A percentile compares a stretch with the other conserved stretches of the same genome.
Evolutionary conservation across 1,140 invertebrate species (phyloP).

Genomic region (Tetranychus cinnabarinus): DNA sequence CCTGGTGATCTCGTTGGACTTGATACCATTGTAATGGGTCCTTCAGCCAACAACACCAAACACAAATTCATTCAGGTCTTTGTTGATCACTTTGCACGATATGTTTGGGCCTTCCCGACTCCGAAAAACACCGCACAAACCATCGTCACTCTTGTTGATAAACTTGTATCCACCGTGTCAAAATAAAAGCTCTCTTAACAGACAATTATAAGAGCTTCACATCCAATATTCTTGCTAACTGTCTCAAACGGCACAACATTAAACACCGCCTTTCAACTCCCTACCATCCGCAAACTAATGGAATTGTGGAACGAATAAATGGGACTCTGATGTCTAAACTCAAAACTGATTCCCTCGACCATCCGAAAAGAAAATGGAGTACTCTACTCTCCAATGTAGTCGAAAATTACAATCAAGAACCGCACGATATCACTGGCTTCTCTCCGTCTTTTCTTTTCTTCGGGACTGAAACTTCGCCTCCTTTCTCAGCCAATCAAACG

Average conservation of each 20-base stretch:
- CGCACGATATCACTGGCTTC: background rate
- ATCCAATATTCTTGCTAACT: background rate
- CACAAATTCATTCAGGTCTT: background rate
- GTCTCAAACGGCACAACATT: background rate
- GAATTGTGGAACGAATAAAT: constrained; percentile 12
- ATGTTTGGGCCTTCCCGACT: background rate
- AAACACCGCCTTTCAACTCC: background rate
- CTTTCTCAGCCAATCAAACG: background rate
- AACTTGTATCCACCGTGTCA: constrained; percentile 1
- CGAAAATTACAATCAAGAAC: background rate
- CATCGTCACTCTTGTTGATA: background rate
- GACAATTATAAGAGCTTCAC: constrained; percentile 14
- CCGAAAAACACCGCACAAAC: background rate
- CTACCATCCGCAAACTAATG: constrained; percentile 13
- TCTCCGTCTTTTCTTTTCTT: background rate
- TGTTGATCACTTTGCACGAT: background rate
- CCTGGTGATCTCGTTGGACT: background rate
- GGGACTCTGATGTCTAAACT: background rate
- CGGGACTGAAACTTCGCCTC: background rate
- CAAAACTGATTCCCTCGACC: background rate
- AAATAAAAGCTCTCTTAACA: constrained; percentile 2
- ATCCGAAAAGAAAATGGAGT: background rate
- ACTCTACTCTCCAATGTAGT: background rate
- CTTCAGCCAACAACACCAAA: background rate
- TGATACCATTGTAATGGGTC: background rate